Conservation (phyloP, 2,888 invertebrate species). For the Uloborus plumipes region DNA sequence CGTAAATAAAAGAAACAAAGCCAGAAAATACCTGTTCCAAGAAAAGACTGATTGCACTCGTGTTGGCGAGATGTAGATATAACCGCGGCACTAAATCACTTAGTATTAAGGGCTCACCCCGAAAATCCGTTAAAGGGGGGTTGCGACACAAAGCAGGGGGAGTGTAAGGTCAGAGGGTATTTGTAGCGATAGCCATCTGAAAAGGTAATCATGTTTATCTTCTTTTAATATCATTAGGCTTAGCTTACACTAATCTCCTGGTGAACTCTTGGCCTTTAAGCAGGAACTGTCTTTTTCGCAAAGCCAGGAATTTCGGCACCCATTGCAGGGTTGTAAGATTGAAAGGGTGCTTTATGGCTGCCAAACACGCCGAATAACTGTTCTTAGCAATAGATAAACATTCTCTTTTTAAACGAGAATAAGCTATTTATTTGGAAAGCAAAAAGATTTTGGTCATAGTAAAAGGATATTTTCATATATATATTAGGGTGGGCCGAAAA, state of each 20-base stretch:
- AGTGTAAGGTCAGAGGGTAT: constrained; percentile 41
- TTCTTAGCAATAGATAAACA: too few relatives aligned
- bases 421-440: too few relatives aligned
- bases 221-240: constrained; percentile 50
- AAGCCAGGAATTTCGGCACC: constrained; percentile 21
- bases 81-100: constrained; percentile 45
- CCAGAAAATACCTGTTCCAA: background rate
- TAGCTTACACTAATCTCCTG: constrained; percentile 31
- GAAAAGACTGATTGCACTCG: constrained; percentile 29
- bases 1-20: background rate
- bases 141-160: background rate
- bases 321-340: constrained; percentile 12
- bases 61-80: background rate
- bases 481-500: too few relatives aligned
- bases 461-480: too few relatives aligned
- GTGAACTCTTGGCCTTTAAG: constrained; percentile 37
- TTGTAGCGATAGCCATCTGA: constrained; percentile 42
- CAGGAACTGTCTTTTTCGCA: constrained; percentile 46
- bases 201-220: constrained; percentile 54
- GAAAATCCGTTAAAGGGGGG: constrained; percentile 18
- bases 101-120: constrained; percentile 19
- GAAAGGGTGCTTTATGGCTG: background rate
- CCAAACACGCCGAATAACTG: constrained; percentile 6
- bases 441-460: too few relatives aligned
- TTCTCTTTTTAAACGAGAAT: too few relatives aligned